Percentiles rank a stretch among this genome's conserved stretches.
Evolutionary conservation across 2,113 vertebrate species (phyloP).

Genomic region (Ailuropoda melanoleuca): DNA sequence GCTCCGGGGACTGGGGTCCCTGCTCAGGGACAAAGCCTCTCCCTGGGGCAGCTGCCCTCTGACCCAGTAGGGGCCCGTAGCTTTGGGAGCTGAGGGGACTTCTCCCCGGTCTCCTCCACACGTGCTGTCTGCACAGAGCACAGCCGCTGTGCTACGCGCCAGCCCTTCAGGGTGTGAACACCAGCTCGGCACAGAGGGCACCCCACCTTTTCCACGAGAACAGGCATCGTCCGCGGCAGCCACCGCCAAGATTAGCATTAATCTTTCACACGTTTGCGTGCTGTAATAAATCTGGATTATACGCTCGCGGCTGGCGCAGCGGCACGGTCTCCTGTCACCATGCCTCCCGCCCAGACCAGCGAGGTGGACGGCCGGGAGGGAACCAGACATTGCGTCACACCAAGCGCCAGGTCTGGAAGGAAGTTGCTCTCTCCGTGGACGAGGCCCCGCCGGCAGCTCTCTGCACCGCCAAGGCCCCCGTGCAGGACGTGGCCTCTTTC

Average conservation of each 20-base stretch:
- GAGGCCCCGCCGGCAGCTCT: background rate
- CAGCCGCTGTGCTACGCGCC: background rate
- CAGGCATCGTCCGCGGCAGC: background rate
- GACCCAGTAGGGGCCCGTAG: rapidly evolving
- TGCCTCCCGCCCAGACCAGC: background rate
- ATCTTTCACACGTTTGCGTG: background rate
- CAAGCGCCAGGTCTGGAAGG: background rate
- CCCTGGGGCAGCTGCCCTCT: background rate
- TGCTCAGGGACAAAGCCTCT: background rate
- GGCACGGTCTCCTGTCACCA: background rate
- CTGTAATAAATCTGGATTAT: background rate
- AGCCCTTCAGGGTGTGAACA: too few species aligned
- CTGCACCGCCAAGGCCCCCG: background rate
- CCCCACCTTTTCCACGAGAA: background rate
- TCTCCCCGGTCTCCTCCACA: background rate
- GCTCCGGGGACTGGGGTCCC: background rate
- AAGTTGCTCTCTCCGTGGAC: background rate
- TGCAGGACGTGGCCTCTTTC: background rate
- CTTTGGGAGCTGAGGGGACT: background rate
- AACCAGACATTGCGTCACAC: background rate
- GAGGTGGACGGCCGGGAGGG: background rate
- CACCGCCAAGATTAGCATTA: background rate
- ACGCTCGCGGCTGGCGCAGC: background rate
- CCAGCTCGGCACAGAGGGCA: background rate
- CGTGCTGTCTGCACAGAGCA: rapidly evolving